Conservation (phyloP, 1,140 invertebrate species). For the Drosophila cardini region DNA sequence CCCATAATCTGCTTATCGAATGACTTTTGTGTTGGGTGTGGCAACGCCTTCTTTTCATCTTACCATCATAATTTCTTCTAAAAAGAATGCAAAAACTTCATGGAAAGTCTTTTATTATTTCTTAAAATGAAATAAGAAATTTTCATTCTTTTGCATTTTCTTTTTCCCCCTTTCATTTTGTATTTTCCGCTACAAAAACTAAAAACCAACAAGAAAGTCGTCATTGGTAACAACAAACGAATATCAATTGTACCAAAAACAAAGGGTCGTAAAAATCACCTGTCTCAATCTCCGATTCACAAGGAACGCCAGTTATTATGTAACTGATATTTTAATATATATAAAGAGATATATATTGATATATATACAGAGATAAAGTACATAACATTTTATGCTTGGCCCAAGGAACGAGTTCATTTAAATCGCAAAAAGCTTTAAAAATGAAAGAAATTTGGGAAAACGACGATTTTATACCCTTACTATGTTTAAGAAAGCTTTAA, state of each 20-base stretch:
- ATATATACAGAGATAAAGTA: background rate
- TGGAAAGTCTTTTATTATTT: slow-evolving; percentile 53
- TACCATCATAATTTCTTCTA: background rate
- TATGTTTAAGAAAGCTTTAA: background rate
- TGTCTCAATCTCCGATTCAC: slow-evolving; percentile 8
- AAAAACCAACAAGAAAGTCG: slow-evolving; percentile 35
- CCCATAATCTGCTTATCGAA: slow-evolving; percentile 76
- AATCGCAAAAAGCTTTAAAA: slow-evolving; percentile 27
- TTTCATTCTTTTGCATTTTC: slow-evolving; percentile 14
- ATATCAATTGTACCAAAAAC: background rate
- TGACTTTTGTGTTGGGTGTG: slow-evolving; percentile 32
- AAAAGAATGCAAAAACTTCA: slow-evolving; percentile 69
- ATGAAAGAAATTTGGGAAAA: background rate
- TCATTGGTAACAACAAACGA: slow-evolving; percentile 9
- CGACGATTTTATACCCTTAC: slow-evolving; percentile 10
- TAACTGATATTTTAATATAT: slow-evolving; percentile 37
- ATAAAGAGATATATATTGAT: background rate
- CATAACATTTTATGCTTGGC: background rate
- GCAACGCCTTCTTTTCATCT: slow-evolving; percentile 10
- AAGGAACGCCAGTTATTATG: slow-evolving; percentile 42
- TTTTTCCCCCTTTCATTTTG: slow-evolving; percentile 27
- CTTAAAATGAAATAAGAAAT: slow-evolving; percentile 60
- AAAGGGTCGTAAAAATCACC: background rate
- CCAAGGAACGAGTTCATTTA: slow-evolving; percentile 43
- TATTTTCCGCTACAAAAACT: slow-evolving; percentile 2